Evolutionary conservation across 2,888 invertebrate species (phyloP), one percentile per base, ranked within the genome.

Genomic region (Caenorhabditis sp.): DNA sequence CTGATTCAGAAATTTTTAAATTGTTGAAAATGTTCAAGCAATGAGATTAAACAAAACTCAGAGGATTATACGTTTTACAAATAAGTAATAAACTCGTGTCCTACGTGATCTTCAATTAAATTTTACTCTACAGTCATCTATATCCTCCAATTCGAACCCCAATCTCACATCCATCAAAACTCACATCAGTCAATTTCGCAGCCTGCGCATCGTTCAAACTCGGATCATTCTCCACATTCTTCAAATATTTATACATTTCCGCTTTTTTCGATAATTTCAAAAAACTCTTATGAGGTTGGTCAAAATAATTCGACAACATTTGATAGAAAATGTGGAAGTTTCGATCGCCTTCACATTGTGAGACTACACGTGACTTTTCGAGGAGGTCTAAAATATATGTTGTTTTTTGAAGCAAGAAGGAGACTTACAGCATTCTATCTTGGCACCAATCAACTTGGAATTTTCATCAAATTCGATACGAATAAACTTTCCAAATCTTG

Each of bases 251-350:
- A 43, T 65, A 64, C 27, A 64, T 38, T 20, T 67, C 63, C 14
- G 60, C 68, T 59, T 56, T 38, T 50, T 62, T 66, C n/a, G 67
- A 64, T 25, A 72, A n/a, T 21, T 63, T 72, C 54, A 74, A 54
- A 58, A 74, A 75, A 59, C 64, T 70, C 59, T 70, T 78, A 59
- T 76, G 72, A 12, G 67, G 74, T 53, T 36, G 56, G 50, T 77
- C 78, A 31, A 83, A 77, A 20, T 77, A 77, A 20, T 74, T 65
- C 3, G 83, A 80, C 17, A 87, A 75, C 50, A 92, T 86, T 84
- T 92, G 92, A 87, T 92, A 92, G 88, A 92, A 92, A 75, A 92
- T 91, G 86, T 92, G 92, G 86, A 92, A 92, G 84, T 90, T 91
- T 71, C 92, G 88, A 84, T 92, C 92, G 52, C 90, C 90, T n/a